phyloP scores from a whole-genome alignment of 2,797 vertebrate species.

The Poecilia picta region DNA sequence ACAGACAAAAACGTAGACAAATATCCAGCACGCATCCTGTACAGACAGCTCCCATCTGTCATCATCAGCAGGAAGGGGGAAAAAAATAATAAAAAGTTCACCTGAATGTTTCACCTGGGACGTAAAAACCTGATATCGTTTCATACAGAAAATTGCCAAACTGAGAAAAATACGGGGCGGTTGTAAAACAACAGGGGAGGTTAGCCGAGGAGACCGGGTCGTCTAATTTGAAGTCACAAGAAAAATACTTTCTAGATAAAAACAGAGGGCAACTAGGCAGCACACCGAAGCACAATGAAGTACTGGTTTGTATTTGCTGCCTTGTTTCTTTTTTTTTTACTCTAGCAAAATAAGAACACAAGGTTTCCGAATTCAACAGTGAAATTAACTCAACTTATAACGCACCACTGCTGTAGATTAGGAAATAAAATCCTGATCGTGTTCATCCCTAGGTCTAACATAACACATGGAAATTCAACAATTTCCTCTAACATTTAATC shows the following conservation, averaged over 20 bases:
- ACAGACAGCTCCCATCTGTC: neutral
- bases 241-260: conserved; percentile 4
- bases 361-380: conserved; percentile 10
- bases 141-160: neutral
- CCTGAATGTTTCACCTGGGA: neutral
- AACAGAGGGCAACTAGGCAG: conserved; percentile 5
- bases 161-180: neutral
- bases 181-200: neutral
- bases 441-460: neutral
- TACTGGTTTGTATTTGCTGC: neutral
- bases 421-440: neutral
- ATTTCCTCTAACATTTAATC: neutral
- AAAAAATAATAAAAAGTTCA: neutral
- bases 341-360: conserved; percentile 7
- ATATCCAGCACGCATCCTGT: neutral
- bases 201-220: neutral
- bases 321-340: neutral
- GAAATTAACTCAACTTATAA: neutral
- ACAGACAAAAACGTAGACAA: conserved; percentile 21
- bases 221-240: conserved; percentile 4
- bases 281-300: conserved; percentile 7
- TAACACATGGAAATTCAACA: neutral
- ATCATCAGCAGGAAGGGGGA: neutral
- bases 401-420: neutral
- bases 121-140: neutral